Conservation (phyloP, 2,797 vertebrate species). For the Brachyalestes nurse region DNA sequence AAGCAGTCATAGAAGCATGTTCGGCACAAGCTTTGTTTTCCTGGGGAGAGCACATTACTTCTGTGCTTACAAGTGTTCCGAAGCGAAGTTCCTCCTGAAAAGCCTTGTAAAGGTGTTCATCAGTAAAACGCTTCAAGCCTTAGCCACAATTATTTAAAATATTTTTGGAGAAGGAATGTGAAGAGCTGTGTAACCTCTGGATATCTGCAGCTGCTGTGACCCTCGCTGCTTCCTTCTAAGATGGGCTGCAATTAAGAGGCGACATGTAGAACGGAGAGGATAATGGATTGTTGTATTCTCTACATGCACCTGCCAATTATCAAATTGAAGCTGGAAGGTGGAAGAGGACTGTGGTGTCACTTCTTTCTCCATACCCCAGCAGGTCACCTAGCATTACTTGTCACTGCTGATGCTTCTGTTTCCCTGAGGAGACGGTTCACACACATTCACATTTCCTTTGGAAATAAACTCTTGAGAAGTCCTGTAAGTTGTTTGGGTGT, state of each 20-base stretch:
- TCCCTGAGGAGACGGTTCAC: too few relatives aligned
- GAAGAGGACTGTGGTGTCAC: conserved; percentile 65
- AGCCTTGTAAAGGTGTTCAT: conserved; percentile 6
- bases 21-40: conserved; percentile 13
- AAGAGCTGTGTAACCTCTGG: conserved; percentile 10
- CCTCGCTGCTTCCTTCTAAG: conserved; percentile 39
- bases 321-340: conserved; percentile 71
- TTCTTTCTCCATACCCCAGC: conserved; percentile 45
- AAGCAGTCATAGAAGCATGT: conserved; percentile 2
- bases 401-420: background rate
- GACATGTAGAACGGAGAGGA: conserved; percentile 31
- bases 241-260: conserved; percentile 57
- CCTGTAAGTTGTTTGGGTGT: background rate
- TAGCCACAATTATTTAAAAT: background rate
- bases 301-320: conserved; percentile 68
- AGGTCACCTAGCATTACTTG: conserved; percentile 45
- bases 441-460: background rate
- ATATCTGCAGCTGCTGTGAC: conserved; percentile 3
- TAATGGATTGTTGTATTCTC: conserved; percentile 71
- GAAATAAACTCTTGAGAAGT: background rate
- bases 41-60: conserved; percentile 19
- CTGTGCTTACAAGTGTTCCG: conserved; percentile 1
- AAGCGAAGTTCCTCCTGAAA: background rate
- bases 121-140: conserved; percentile 11
- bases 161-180: background rate